Evolutionary conservation across 2,888 invertebrate genomes (phyloP).

Genomic region (Slavum lentiscoides): DNA sequence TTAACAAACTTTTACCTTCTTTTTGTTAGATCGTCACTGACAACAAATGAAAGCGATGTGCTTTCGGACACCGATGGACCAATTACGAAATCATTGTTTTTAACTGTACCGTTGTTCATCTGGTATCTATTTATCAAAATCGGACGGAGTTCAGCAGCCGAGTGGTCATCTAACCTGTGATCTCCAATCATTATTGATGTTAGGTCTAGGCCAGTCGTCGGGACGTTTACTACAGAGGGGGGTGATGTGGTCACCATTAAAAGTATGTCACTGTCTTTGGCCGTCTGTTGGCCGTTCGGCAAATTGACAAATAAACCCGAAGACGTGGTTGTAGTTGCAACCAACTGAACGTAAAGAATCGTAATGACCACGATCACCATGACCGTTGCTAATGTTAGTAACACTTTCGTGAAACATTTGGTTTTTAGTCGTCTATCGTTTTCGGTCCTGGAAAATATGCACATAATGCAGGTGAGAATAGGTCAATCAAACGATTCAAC

Average conservation of each 20-base stretch:
- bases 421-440: neutral
- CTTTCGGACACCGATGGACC: neutral
- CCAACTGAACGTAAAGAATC: neutral
- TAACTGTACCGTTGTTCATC: neutral
- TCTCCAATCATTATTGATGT: too few species aligned
- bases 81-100: neutral
- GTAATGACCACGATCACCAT: neutral
- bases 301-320: neutral
- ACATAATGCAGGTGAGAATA: neutral
- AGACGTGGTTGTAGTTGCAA: neutral
- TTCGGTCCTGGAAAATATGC: neutral
- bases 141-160: too few species aligned
- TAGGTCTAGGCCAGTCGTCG: too few species aligned
- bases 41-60: neutral
- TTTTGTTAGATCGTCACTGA: neutral
- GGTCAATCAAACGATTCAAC: neutral
- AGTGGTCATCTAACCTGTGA: too few species aligned
- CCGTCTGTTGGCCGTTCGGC: neutral
- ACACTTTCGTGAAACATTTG: neutral
- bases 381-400: neutral
- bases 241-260: neutral
- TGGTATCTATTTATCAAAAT: too few species aligned
- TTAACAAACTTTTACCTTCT: neutral
- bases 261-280: neutral
- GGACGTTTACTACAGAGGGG: neutral